Conservation (phyloP, 2,888 invertebrate species). For the Lithodes maja region DNA sequence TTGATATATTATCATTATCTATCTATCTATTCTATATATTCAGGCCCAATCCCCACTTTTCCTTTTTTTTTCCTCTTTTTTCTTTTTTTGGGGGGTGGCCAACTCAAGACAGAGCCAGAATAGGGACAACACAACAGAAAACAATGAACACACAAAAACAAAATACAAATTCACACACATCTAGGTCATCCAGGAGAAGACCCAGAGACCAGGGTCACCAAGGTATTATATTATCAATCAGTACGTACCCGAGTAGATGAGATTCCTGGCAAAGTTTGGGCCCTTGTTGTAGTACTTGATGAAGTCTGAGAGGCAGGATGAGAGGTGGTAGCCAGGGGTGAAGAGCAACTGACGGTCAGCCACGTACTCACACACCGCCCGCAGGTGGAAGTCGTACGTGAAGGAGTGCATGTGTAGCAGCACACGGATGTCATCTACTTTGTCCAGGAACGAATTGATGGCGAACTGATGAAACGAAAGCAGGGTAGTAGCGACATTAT, state of each 20-base stretch:
- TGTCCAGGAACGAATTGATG: conserved; percentile 79
- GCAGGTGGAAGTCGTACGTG: conserved; percentile 85
- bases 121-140: too few relatives aligned
- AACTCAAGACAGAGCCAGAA: too few relatives aligned
- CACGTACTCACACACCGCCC: conserved; percentile 81
- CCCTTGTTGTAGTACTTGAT: conserved; percentile 85
- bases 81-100: too few relatives aligned
- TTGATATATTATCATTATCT: too few relatives aligned
- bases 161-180: too few relatives aligned
- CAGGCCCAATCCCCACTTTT: too few relatives aligned
- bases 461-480: conserved; percentile 76
- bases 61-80: too few relatives aligned
- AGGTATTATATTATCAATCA: background rate
- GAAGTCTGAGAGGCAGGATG: conserved; percentile 85
- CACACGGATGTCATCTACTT: conserved; percentile 82
- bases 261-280: conserved; percentile 85
- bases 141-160: too few relatives aligned
- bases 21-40: too few relatives aligned
- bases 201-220: too few relatives aligned
- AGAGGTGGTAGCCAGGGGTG: conserved; percentile 82
- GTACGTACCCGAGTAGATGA: conserved; percentile 80
- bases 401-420: conserved; percentile 86
- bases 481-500: too few relatives aligned
- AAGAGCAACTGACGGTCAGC: conserved; percentile 78
- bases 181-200: too few relatives aligned